Conservation (phyloP, 2,797 vertebrate species). For the Gastrophryne carolinensis region DNA sequence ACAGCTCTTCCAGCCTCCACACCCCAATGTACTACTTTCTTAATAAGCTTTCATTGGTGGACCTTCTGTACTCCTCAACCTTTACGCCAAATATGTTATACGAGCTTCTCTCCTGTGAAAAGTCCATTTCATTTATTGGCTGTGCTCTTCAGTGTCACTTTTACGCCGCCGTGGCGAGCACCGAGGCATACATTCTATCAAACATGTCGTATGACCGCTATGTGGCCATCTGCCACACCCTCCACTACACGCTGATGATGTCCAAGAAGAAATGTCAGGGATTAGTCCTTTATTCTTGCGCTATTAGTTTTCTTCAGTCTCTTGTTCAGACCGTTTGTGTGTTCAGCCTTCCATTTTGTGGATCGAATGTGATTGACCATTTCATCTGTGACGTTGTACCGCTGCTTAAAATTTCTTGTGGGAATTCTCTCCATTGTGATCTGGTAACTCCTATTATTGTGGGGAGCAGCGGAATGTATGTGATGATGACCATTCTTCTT, state of each 20-base stretch:
- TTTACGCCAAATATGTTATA: neutral
- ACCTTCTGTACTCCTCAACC: neutral
- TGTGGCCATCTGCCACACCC: conserved; percentile 4
- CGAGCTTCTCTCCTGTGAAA: neutral
- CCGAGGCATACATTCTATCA: conserved; percentile 1
- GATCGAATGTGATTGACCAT: neutral
- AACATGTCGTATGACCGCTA: conserved; percentile 27
- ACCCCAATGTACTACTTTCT: conserved; percentile 5
- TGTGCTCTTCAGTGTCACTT: conserved; percentile 1
- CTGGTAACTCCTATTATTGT: neutral
- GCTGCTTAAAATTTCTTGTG: neutral
- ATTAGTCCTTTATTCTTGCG: neutral
- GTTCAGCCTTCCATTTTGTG: neutral
- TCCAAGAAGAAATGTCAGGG: neutral
- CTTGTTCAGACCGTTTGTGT: neutral
- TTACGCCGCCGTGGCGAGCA: conserved; percentile 1
- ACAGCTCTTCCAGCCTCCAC: neutral
- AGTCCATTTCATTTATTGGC: neutral
- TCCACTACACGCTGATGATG: neutral
- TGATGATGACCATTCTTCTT: neutral
- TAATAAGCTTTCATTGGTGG: neutral
- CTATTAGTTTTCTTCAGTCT: neutral
- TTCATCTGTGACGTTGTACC: neutral
- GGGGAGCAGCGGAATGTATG: neutral
- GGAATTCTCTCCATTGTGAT: neutral